Percentiles rank a stretch among this genome's conserved stretches.
Evolutionary conservation across 2,113 vertebrate genomes (phyloP).

Genomic region (Bubo scandiacus): DNA sequence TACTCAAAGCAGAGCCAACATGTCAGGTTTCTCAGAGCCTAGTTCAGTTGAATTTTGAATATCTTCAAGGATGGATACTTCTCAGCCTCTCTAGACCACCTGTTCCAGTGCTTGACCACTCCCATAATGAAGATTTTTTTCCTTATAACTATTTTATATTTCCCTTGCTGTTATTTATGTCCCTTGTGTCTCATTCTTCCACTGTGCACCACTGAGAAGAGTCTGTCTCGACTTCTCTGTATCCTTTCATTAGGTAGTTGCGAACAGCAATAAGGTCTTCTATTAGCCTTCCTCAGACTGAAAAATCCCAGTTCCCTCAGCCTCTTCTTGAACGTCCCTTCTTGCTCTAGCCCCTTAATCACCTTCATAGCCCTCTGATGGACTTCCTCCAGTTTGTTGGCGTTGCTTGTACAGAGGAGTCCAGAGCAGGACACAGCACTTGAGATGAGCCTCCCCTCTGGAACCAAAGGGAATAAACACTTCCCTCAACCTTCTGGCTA

Average conservation of each 20-base stretch:
- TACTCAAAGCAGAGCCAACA: neutral
- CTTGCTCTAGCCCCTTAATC: neutral
- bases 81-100: neutral
- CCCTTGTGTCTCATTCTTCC: constrained; percentile 13
- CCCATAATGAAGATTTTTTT: neutral
- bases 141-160: neutral
- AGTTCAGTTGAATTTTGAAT: neutral
- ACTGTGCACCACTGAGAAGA: neutral
- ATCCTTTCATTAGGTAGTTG: neutral
- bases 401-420: neutral
- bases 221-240: neutral
- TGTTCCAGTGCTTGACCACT: neutral
- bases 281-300: neutral
- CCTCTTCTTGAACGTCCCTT: neutral
- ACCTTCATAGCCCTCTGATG: neutral
- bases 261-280: neutral
- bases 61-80: neutral
- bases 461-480: neutral
- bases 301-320: neutral
- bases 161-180: neutral
- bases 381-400: neutral
- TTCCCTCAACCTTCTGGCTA: neutral
- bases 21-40: neutral
- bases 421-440: neutral
- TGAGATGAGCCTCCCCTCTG: neutral